Base-by-base conservation (phyloP, 2,797 vertebrate species). In the Streptopelia turtur region DNA sequence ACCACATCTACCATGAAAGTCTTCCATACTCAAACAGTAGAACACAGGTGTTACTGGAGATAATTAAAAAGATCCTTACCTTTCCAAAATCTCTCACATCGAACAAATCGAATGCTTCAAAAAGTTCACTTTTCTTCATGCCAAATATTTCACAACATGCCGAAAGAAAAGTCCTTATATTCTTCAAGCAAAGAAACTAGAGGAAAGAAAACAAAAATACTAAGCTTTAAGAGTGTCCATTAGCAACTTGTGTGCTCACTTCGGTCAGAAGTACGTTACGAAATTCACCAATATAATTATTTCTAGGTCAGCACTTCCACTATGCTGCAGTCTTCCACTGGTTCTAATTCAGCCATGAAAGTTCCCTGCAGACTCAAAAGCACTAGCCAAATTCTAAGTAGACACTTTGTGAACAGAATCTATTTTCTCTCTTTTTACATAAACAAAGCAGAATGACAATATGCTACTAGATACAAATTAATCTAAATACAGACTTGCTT, bases 181-280 rank as follows among this genome's bases (percentile, higher is more conserved):
- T 99, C 98, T 99, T 99, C 98, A 99, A 97, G 97, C 99, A 99
- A 74, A 99, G 98, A 97, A 99, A 99, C 99, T 99, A 97, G 14
- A 60, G 49, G 41, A 41, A 70, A 93, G 50, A 91, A 83, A 83
- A 89, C 43, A 92, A 52, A 91, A 84, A 11, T 11, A 24, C 2
- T 43, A 33, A 96, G 43, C 24, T 22, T 41, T 20, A 49, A 43
- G 17, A 7, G 7, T 31, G 16, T 57, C 70, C 52, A 16, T 49
- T 27, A 70, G 12, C 41, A 90, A 75, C 8, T 12, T 6, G 9
- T 3, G 1, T 20, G 5, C 37, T 61, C 17, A 47, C 17, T 87
- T 69, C 20, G 30, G 25, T 75, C 60, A 70, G 47, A 87, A 74
- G 65, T 14, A 49, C 9, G 17, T 18, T 16, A 43, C 6, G n/a